A percentile compares a stretch with the other conserved stretches of the same genome.
Conservation (phyloP, 2,113 vertebrate species). For the Sturnus vulgaris region DNA sequence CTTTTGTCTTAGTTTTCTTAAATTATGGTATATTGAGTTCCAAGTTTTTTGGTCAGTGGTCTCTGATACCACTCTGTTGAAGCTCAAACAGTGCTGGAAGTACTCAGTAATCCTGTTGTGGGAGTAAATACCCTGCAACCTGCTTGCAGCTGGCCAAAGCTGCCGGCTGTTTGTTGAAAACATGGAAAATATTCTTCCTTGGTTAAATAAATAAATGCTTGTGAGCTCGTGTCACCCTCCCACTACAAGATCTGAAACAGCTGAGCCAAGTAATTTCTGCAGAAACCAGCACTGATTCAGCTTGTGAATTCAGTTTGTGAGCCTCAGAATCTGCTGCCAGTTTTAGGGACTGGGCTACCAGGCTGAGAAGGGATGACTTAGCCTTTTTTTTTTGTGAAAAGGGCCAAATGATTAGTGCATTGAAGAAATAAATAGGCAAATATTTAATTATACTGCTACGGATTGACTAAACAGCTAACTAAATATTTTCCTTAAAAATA, state of each 20-base stretch:
- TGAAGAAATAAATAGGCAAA: background rate
- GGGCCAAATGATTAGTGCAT: background rate
- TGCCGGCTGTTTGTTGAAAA: background rate
- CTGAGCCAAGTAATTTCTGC: background rate
- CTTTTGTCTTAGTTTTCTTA: background rate
- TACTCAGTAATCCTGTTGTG: background rate
- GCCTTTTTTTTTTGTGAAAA: background rate
- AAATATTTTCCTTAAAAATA: background rate
- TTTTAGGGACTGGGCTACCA: background rate
- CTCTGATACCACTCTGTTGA: background rate
- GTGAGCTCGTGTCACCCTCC: background rate
- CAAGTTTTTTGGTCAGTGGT: background rate
- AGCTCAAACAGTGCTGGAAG: background rate
- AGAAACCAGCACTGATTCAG: background rate
- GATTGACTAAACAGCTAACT: background rate
- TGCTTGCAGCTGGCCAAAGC: background rate
- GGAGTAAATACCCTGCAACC: background rate
- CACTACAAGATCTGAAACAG: background rate
- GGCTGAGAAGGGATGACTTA: background rate
- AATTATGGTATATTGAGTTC: background rate
- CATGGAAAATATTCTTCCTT: background rate
- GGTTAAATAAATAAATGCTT: background rate
- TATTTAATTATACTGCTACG: background rate
- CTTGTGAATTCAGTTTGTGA: background rate
- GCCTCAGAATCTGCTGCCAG: background rate